Conservation (phyloP, 1,140 invertebrate species). For the Microvelia longipes region DNA sequence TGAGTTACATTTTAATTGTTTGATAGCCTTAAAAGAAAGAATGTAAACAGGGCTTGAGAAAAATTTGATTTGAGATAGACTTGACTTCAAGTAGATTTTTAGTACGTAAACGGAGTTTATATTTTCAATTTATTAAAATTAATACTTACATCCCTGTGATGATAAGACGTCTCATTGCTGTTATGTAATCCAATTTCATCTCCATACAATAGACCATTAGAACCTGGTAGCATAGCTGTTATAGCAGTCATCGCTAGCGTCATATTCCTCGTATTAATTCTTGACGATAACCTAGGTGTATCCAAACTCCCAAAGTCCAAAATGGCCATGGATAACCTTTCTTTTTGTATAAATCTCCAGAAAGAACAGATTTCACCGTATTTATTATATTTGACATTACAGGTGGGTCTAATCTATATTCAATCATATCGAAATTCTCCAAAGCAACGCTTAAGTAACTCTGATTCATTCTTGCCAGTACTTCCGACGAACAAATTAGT, state of each 20-base stretch:
- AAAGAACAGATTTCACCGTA: neutral
- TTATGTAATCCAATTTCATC: constrained; percentile 48
- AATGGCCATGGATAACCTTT: constrained; percentile 52
- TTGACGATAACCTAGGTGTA: constrained; percentile 38
- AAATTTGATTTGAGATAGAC: too few species aligned
- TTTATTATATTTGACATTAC: neutral
- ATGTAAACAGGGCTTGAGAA: too few species aligned
- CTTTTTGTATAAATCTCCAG: constrained; percentile 35
- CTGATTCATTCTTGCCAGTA: neutral
- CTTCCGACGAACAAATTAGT: neutral
- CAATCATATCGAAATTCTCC: neutral
- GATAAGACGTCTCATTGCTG: neutral
- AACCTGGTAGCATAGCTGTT: constrained; percentile 59
- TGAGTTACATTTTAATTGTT: too few species aligned
- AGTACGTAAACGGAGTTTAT: too few species aligned
- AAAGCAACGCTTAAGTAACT: neutral
- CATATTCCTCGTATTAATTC: constrained; percentile 36
- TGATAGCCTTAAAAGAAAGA: too few species aligned
- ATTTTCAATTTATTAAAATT: too few species aligned
- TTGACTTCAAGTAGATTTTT: too few species aligned
- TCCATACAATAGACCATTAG: constrained; percentile 63
- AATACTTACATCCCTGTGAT: neutral
- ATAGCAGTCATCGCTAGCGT: constrained; percentile 45
- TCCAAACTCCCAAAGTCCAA: constrained; percentile 51
- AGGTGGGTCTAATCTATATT: neutral